These are phyloP conservation scores for Mycteria americana DNA, from an alignment of 2,797 vertebrate genomes.

Conservation along the genomic window DNA sequence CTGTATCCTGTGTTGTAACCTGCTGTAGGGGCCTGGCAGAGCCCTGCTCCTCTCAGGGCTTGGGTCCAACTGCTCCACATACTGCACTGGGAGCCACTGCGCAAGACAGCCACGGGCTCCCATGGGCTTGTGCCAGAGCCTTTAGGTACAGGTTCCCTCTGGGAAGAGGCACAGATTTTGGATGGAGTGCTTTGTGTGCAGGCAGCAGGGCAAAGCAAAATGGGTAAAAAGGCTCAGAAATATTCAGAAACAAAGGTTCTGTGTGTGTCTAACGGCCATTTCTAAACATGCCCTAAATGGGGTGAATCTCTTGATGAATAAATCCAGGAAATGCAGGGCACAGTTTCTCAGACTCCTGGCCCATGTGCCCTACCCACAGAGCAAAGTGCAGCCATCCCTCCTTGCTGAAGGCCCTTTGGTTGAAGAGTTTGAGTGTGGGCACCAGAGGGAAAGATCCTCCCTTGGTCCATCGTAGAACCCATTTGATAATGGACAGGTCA, in stretches of 20 bases:
- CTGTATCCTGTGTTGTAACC: background rate
- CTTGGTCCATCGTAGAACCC: background rate
- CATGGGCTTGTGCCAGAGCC: background rate
- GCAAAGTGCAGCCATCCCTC: background rate
- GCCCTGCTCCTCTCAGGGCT: rapidly evolving
- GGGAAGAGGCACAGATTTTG: background rate
- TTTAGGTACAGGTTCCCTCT: background rate
- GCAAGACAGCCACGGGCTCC: background rate
- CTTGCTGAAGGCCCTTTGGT: rapidly evolving
- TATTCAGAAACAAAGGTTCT: background rate
- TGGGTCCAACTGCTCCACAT: background rate
- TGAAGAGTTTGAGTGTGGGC: background rate
- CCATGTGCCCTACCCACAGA: background rate
- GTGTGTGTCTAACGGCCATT: background rate
- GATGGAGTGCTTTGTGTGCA: background rate
- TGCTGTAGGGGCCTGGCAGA: background rate
- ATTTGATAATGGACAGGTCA: rapidly evolving
- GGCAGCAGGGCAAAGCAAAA: background rate
- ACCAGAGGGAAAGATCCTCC: background rate
- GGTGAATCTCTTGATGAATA: background rate
- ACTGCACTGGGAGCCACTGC: background rate
- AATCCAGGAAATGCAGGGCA: background rate
- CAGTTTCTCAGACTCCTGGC: background rate
- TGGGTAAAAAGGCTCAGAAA: background rate
- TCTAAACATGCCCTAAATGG: background rate